Evolutionary conservation across 2,888 invertebrate genomes (phyloP).

Genomic region (Lycophotia porphyrea): DNA sequence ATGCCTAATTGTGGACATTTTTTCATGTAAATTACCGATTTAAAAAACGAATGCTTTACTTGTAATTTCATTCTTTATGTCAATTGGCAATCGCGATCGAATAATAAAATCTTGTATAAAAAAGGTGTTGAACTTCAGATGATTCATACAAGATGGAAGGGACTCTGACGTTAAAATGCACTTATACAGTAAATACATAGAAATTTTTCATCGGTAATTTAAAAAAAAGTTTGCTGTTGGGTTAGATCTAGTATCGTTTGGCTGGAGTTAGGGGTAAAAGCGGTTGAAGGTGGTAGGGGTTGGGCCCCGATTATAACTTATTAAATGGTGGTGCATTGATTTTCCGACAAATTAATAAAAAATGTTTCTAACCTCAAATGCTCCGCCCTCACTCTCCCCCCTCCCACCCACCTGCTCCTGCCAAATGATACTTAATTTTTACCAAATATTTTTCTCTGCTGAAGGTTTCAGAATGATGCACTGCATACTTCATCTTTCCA

Average conservation of each 20-base stretch:
- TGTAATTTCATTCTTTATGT: too few species aligned
- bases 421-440: too few species aligned
- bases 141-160: too few species aligned
- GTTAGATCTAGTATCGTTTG: background rate
- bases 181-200: background rate
- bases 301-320: background rate
- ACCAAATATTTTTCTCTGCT: too few species aligned
- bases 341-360: background rate
- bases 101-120: background rate
- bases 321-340: too few species aligned
- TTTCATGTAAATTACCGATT: background rate
- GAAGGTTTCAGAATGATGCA: background rate
- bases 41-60: background rate
- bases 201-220: too few species aligned
- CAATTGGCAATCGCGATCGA: background rate
- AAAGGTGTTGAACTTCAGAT: background rate
- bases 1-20: background rate
- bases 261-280: background rate
- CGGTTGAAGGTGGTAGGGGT: background rate
- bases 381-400: too few species aligned
- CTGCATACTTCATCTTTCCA: too few species aligned
- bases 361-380: too few species aligned
- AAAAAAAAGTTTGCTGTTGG: too few species aligned
- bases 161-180: background rate
- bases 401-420: too few species aligned